Percentiles rank a stretch among this genome's conserved stretches.
phyloP scores from a whole-genome alignment of 2,888 invertebrate genomes.

The Aleiodes testaceus region DNA sequence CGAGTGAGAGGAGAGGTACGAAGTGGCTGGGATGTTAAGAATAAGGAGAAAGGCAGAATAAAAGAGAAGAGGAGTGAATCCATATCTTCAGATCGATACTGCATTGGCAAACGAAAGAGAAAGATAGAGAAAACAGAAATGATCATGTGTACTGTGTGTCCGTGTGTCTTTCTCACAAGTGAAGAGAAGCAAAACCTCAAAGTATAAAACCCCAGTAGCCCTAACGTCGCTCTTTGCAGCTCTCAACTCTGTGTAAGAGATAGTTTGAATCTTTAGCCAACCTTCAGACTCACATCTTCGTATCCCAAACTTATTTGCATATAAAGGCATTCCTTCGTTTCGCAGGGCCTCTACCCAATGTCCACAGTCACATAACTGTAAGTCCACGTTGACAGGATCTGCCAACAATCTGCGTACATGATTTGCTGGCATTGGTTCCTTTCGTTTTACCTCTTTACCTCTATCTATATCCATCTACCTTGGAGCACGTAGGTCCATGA shows the following conservation, averaged over 20 bases:
- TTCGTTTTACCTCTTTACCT: slow-evolving; percentile 51
- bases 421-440: slow-evolving; percentile 63
- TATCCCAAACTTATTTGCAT: slow-evolving; percentile 67
- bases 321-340: slow-evolving; percentile 72
- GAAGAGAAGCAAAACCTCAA: slow-evolving; percentile 15
- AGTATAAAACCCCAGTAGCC: slow-evolving; percentile 28
- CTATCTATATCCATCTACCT: slow-evolving; percentile 49
- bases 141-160: slow-evolving; percentile 1
- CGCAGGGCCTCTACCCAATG: slow-evolving; percentile 58
- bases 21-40: not conserved
- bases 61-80: slow-evolving; percentile 52
- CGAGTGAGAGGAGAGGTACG: not conserved
- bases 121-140: slow-evolving; percentile 28
- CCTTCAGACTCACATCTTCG: slow-evolving; percentile 55
- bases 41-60: slow-evolving; percentile 35
- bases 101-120: slow-evolving; percentile 55
- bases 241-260: slow-evolving; percentile 7
- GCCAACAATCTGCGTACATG: slow-evolving; percentile 71
- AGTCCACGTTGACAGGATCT: slow-evolving; percentile 71
- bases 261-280: slow-evolving; percentile 48
- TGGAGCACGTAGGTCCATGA: slow-evolving; percentile 33
- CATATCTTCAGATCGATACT: slow-evolving; percentile 69
- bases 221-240: slow-evolving; percentile 36
- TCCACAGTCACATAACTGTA: slow-evolving; percentile 70
- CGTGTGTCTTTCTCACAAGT: slow-evolving; percentile 14